These are phyloP conservation scores for Callospermophilus lateralis DNA, from an alignment of 2,113 vertebrate species.

Conservation along the genomic window DNA sequence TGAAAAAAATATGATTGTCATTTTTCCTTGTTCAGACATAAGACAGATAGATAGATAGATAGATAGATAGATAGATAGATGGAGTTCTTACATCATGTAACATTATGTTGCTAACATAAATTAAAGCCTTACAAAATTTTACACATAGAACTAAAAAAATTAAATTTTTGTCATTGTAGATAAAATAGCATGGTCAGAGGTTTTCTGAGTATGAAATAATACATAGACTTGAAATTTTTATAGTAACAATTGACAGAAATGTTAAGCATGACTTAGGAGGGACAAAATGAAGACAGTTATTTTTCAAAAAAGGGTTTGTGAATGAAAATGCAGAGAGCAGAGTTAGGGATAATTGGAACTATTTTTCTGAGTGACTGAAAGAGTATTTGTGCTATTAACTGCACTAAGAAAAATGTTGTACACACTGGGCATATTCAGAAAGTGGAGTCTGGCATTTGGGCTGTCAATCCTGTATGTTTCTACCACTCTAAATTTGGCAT, in stretches of 20 bases:
- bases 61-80: not conserved
- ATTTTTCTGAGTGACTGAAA: not conserved
- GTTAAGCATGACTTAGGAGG: not conserved
- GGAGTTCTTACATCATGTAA: not conserved
- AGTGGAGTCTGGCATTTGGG: not conserved
- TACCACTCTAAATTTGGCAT: slow-evolving; percentile 64
- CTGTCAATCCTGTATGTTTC: slow-evolving; percentile 59
- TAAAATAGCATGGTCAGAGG: not conserved
- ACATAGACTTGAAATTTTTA: not conserved
- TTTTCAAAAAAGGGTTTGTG: not conserved
- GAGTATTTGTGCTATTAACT: slow-evolving; percentile 56
- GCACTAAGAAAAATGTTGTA: slow-evolving; percentile 38
- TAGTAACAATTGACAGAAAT: not conserved
- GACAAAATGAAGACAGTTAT: not conserved
- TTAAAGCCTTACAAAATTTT: not conserved
- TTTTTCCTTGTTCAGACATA: not conserved
- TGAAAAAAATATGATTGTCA: not conserved
- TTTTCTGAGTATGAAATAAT: not conserved
- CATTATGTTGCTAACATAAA: not conserved
- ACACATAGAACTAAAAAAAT: not conserved
- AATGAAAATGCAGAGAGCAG: not conserved
- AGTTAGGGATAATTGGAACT: not conserved
- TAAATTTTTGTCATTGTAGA: not conserved
- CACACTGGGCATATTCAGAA: not conserved
- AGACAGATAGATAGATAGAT: not conserved